These are phyloP conservation scores for Eristalis pertinax DNA, from an alignment of 2,888 invertebrate species.

Conservation along the genomic window DNA sequence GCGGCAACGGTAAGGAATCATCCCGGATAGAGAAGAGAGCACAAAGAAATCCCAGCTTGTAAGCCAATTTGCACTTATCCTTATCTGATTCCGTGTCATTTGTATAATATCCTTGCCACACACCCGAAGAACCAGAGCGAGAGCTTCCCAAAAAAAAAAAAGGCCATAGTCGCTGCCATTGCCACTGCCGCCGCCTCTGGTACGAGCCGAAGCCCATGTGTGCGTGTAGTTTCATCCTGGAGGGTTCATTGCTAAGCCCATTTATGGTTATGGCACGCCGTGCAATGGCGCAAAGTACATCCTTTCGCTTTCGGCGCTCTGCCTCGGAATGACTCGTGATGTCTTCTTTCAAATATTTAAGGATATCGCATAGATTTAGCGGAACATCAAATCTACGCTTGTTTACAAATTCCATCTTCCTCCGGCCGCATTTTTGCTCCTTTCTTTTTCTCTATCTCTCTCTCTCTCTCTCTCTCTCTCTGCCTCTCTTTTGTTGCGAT, in stretches of 20 bases:
- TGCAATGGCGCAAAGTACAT: conserved; percentile 77
- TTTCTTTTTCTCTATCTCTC: neutral
- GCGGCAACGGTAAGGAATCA: conserved; percentile 39
- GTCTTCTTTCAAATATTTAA: conserved; percentile 72
- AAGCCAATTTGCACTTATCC: conserved; percentile 82
- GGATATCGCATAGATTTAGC: conserved; percentile 72
- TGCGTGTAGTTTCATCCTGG: conserved; percentile 76
- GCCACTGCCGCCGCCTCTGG: neutral
- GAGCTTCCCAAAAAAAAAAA: neutral
- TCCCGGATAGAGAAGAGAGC: conserved; percentile 54
- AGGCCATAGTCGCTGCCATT: neutral
- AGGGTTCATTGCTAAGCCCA: conserved; percentile 81
- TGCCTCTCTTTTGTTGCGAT: neutral
- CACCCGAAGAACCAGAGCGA: conserved; percentile 16
- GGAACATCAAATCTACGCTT: conserved; percentile 70
- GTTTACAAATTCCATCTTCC: conserved; percentile 71
- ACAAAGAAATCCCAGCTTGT: conserved; percentile 80
- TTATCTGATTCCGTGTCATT: conserved; percentile 82
- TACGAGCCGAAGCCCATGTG: conserved; percentile 61
- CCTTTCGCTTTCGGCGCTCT: conserved; percentile 61
- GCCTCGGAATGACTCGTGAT: conserved; percentile 63
- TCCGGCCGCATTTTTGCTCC: conserved; percentile 1
- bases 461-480: neutral
- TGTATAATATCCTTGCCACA: conserved; percentile 79
- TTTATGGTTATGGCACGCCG: conserved; percentile 82